Evolutionary conservation across 2,888 invertebrate genomes (phyloP).

Genomic region (Barypeithes pellucidus): DNA sequence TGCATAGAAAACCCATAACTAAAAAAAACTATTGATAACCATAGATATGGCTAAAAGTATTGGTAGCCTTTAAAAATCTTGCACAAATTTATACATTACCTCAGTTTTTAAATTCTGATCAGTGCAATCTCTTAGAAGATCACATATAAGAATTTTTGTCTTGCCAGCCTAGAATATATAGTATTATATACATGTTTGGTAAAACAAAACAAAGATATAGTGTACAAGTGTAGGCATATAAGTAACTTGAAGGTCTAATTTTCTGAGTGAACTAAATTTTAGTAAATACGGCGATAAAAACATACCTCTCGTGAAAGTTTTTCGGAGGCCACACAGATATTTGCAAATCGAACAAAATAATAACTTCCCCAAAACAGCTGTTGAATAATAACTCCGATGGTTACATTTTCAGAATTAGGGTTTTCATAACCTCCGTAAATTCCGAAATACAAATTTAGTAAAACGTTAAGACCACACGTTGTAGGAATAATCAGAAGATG

Average conservation of each 20-base stretch:
- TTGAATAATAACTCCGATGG: not conserved
- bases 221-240: too few relatives aligned
- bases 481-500: slow-evolving; percentile 18
- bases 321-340: slow-evolving; percentile 18
- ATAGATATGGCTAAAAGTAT: not conserved
- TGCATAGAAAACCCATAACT: slow-evolving; percentile 31
- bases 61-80: too few relatives aligned
- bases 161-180: slow-evolving; percentile 7
- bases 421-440: slow-evolving; percentile 27
- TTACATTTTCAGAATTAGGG: not conserved
- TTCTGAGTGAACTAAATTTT: too few relatives aligned
- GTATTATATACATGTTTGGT: too few relatives aligned
- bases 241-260: too few relatives aligned
- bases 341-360: slow-evolving; percentile 27
- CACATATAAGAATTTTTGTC: slow-evolving; percentile 18
- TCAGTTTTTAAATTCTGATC: slow-evolving; percentile 12
- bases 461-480: not conserved
- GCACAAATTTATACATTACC: not conserved
- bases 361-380: slow-evolving; percentile 19
- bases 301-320: slow-evolving; percentile 22
- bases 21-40: slow-evolving; percentile 11
- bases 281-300: not conserved
- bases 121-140: slow-evolving; percentile 15
- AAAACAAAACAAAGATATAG: too few relatives aligned
- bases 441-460: slow-evolving; percentile 34